Evolutionary conservation across 1,140 invertebrate species (phyloP).

Genomic region (Octopus bimaculoides): DNA sequence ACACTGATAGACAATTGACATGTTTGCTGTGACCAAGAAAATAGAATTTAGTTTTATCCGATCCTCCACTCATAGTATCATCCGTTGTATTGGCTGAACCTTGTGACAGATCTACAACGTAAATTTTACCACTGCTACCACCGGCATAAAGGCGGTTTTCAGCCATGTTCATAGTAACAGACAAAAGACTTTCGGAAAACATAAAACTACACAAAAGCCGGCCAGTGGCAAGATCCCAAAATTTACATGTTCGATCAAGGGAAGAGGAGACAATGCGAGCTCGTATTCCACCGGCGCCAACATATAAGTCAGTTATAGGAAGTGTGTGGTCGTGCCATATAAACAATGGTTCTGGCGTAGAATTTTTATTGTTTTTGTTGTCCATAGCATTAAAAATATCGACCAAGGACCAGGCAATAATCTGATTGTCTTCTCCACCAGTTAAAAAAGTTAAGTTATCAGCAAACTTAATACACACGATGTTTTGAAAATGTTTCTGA

Average conservation of each 20-base stretch:
- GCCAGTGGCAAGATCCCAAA: slow-evolving; percentile 71
- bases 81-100: not conserved
- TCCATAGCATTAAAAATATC: slow-evolving; percentile 9
- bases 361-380: not conserved
- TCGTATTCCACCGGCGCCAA: slow-evolving; percentile 62
- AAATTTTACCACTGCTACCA: slow-evolving; percentile 63
- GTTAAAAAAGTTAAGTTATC: slow-evolving; percentile 71
- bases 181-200: slow-evolving; percentile 70
- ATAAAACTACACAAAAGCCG: slow-evolving; percentile 70
- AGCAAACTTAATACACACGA: slow-evolving; percentile 73
- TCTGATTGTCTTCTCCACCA: slow-evolving; percentile 78
- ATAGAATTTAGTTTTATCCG: not conserved
- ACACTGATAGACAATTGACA: slow-evolving; percentile 71
- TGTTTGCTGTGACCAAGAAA: slow-evolving; percentile 61
- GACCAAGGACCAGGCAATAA: slow-evolving; percentile 72
- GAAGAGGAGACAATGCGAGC: slow-evolving; percentile 75
- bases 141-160: slow-evolving; percentile 76
- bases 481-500: slow-evolving; percentile 74
- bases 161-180: slow-evolving; percentile 67
- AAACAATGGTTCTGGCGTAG: slow-evolving; percentile 28
- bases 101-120: not conserved
- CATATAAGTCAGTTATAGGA: slow-evolving; percentile 72
- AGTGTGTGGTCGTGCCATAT: slow-evolving; percentile 60
- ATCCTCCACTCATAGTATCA: not conserved
- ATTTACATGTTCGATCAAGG: slow-evolving; percentile 75